phyloP scores from a whole-genome alignment of 1,140 invertebrate species.

The Luehdorfia chinensis region DNA sequence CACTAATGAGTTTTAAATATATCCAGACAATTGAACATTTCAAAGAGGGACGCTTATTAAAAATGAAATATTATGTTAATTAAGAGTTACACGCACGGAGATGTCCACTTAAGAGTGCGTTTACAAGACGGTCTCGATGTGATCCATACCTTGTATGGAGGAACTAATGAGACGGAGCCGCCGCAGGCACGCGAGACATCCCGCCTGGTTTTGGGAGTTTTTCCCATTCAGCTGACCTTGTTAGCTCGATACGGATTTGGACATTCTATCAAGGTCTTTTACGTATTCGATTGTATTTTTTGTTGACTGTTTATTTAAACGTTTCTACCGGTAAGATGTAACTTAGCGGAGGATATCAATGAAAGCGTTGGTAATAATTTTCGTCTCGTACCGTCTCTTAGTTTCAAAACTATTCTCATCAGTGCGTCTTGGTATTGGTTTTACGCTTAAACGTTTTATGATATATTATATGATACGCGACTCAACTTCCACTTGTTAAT shows the following conservation, averaged over 20 bases:
- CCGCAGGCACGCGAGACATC: conserved; percentile 5
- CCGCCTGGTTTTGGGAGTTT: neutral
- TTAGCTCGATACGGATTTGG: conserved; percentile 12
- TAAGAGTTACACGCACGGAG: conserved; percentile 1
- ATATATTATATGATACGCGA: no score
- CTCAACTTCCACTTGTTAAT: no score
- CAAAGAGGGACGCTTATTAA: conserved; percentile 6
- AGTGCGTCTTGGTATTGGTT: no score
- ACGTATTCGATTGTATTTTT: no score
- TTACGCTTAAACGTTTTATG: no score
- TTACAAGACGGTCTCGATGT: neutral
- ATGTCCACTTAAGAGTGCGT: conserved; percentile 8
- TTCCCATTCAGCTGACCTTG: conserved; percentile 14
- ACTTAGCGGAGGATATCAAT: no score
- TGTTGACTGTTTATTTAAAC: no score
- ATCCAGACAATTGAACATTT: conserved; percentile 8
- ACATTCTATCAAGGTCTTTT: conserved; percentile 8
- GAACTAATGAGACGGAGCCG: conserved; percentile 3
- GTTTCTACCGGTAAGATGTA: no score
- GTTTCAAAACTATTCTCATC: no score
- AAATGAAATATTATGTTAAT: conserved; percentile 19
- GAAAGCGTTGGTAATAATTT: no score
- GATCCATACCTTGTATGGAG: conserved; percentile 4
- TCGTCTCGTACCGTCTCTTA: no score
- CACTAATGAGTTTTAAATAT: no score